Base-by-base conservation (phyloP, 2,888 invertebrate species). In the Hedychridium roseum region DNA sequence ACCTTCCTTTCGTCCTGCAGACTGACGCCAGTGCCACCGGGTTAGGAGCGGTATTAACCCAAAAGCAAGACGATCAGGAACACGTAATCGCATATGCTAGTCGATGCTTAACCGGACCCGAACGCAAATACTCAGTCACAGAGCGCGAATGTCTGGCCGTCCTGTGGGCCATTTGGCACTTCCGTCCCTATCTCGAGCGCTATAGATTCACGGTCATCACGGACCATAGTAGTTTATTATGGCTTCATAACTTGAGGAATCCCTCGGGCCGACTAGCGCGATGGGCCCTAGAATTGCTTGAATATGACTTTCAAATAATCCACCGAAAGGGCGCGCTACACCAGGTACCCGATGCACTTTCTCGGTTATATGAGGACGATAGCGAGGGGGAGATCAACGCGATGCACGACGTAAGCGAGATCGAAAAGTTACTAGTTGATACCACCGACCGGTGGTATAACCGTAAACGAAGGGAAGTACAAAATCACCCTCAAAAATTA, bases 221-320 rank as follows among this genome's bases (percentile, higher is more conserved):
- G 0, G 64, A 70, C n/a, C 54, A 62, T 9, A 46, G 27, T 2
- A 50, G 54, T n/a, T 9, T 62, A 0, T 17, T 35, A 0, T 51
- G 55, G 50, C 26, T 60, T 1, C 21, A 43, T 1, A 41, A 50
- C 5, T 14, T 47, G 0, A 45, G 37, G 14, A 38, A 55, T 6
- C 51, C 46, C 1, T 43, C 11, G 2, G 60, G 64, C 5, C 35
- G 58, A 5, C 14, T 68, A 27, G 61, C 64, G 1, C 30, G 67
- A 1, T 68, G 67, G 68, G 50, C 54, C 1, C 34, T 66, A 0
- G 43, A 51, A 7, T 26, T 69, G 1, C 50, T 46, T n/a, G 43
- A 52, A 6, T 52, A 50, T 12, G 44, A 45, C 16, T 39, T 48
- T 9, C 11, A 26, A 5, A 40, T 59, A 1, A 6, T 45, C 0